Base-by-base conservation (phyloP, 92 coral and sea anemone genomes). In the Palythoa grandis region DNA sequence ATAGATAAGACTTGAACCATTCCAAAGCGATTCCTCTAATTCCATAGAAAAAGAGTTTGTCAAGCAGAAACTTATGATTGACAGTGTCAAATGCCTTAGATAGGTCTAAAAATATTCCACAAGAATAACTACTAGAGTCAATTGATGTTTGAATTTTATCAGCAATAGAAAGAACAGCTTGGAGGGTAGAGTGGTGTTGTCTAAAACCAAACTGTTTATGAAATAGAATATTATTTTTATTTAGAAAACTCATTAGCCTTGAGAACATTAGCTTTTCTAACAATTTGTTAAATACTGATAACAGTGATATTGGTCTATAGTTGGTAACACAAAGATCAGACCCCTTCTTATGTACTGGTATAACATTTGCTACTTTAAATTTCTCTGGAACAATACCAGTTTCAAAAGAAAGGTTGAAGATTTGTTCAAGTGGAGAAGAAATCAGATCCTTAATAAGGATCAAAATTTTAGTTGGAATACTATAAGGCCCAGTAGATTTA, bases 1-100 rank as follows among this genome's bases (percentile, higher is more conserved):
- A 50, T 53, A 88, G 70, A 40, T 79, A 91, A n/a, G n/a, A n/a
- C n/a, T n/a, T n/a, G n/a, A n/a, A n/a, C 94, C 94, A 91, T 0
- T 84, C 74, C 19, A 84, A 73, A 29, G 83, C 72, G 56, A 79
- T 25, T 13, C 54, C 54, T 52, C 54, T 52, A 52, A 52, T 11
- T 5, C 54, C 54, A 52, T 52, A 52, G 11, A 5, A 52, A 5
- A 5, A 11, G 54, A 52, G 54, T 52, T 52, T 52, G 5, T 52
- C 54, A 52, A 52, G 54, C 89, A 91, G n/a, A n/a, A 83, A 61
- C 88, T 84, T 29, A 88, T 84, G n/a, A n/a, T n/a, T n/a, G n/a
- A n/a, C n/a, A n/a, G n/a, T n/a, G n/a, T n/a, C n/a, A n/a, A n/a
- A n/a, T 29, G 89, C 93, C 43, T 91, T 88, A 17, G 86, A 88